These are phyloP conservation scores for Triplophysa yarkandensis DNA, from an alignment of 2,797 vertebrate genomes.

Conservation along the genomic window DNA sequence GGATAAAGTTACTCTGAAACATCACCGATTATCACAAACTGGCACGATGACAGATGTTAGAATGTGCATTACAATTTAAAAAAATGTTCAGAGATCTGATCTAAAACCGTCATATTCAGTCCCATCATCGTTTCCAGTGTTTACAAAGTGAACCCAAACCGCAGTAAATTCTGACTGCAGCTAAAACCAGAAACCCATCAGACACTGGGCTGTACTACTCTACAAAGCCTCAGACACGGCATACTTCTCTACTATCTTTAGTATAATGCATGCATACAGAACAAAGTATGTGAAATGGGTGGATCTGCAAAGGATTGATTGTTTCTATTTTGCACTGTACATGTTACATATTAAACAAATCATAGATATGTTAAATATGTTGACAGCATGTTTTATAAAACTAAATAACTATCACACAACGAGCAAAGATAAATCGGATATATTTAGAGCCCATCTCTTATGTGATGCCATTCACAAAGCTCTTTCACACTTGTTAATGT, in stretches of 20 bases:
- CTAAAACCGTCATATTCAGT: neutral
- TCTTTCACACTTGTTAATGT: conserved; percentile 52
- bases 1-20: conserved; percentile 57
- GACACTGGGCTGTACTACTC: too few species aligned
- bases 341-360: too few species aligned
- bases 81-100: neutral
- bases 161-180: conserved; percentile 52
- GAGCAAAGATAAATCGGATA: conserved; percentile 21
- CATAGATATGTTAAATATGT: too few species aligned
- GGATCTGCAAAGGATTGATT: too few species aligned
- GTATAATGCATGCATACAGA: neutral
- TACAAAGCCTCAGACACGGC: conserved; percentile 30
- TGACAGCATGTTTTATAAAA: conserved; percentile 13
- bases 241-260: neutral
- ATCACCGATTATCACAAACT: conserved; percentile 26
- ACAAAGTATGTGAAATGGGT: too few species aligned
- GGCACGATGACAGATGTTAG: conserved; percentile 3
- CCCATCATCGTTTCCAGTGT: conserved; percentile 20
- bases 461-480: conserved; percentile 44
- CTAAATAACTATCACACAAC: conserved; percentile 25
- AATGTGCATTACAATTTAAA: neutral
- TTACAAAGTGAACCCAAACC: conserved; percentile 43
- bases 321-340: too few species aligned
- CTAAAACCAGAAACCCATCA: conserved; percentile 58
- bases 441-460: conserved; percentile 39